Base-by-base conservation (phyloP, 2,797 vertebrate species). In the Heteromormyrus szaboi region DNA sequence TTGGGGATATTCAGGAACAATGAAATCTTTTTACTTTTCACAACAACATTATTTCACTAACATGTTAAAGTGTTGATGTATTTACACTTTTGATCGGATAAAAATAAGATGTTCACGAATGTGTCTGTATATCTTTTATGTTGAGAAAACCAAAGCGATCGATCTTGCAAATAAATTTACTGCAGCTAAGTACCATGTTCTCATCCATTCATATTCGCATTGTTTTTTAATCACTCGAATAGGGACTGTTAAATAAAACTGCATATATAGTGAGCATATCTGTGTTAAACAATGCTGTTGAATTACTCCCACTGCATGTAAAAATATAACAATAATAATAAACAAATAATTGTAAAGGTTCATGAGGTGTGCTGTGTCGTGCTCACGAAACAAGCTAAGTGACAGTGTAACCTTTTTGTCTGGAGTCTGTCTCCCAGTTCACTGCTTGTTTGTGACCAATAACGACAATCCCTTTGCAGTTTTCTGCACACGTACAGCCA, bases 381-480 rank as follows among this genome's bases (percentile, higher is more conserved):
- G 93, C 90, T 92, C 96, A 89, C 5, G 93, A 93, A 93, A 91
- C 93, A 92, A 94, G 92, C 95, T 94, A 95, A 94, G 93, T 94
- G 95, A 94, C 93, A 90, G 95, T 83, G 89, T 97, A 97, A 98
- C 97, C 97, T 97, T 95, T 96, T 94, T 95, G 92, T 94, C 93
- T 95, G 93, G 95, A 95, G 94, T 95, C 95, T 94, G 95, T 95
- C 95, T 95, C 93, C 94, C 95, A 95, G 96, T 96, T 96, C 95
- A 97, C 96, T 94, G 97, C 96, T 97, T 97, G 96, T 94, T 92
- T 97, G 96, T 97, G 97, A 96, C 97, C 97, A 96, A 97, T 97
- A 96, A 97, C 97, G 95, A 97, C 96, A 97, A 97, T 93, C 95
- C 97, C 97, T 98, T 96, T 98, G 97, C 96, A 97, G 97, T 97